Evolutionary conservation across 2,113 vertebrate genomes (phyloP).

Genomic region (Ahaetulla prasina): DNA sequence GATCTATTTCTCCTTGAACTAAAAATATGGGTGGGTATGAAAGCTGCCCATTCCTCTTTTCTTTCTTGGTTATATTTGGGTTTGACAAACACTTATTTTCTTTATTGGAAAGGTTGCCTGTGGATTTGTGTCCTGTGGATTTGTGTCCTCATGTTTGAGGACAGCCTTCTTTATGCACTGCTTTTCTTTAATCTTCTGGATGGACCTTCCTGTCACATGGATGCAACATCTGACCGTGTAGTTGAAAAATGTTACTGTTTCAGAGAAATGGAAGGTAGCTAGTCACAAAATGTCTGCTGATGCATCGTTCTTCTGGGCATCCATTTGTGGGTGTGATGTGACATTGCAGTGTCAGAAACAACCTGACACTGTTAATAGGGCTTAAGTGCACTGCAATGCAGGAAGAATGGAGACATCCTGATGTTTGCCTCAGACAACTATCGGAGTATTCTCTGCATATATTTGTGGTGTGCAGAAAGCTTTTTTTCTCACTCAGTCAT

Average conservation of each 20-base stretch:
- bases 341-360: too few species aligned
- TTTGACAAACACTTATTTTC: neutral
- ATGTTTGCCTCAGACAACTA: neutral
- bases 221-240: neutral
- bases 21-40: neutral
- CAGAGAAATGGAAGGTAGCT: neutral
- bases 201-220: neutral
- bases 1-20: neutral
- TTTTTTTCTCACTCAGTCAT: neutral
- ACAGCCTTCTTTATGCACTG: neutral
- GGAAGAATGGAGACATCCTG: neutral
- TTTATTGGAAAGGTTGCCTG: neutral
- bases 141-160: neutral
- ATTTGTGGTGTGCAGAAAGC: neutral
- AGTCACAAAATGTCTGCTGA: neutral
- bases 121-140: neutral
- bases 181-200: neutral
- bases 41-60: neutral
- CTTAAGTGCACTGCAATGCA: neutral
- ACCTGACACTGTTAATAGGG: neutral
- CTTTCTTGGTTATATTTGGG: neutral
- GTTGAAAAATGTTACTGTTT: neutral
- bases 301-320: neutral
- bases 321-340: neutral
- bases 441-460: too few species aligned